A percentile compares a stretch with the other conserved stretches of the same genome.
phyloP scores from a whole-genome alignment of 2,113 vertebrate species.

The Nothobranchius kuhntae region DNA sequence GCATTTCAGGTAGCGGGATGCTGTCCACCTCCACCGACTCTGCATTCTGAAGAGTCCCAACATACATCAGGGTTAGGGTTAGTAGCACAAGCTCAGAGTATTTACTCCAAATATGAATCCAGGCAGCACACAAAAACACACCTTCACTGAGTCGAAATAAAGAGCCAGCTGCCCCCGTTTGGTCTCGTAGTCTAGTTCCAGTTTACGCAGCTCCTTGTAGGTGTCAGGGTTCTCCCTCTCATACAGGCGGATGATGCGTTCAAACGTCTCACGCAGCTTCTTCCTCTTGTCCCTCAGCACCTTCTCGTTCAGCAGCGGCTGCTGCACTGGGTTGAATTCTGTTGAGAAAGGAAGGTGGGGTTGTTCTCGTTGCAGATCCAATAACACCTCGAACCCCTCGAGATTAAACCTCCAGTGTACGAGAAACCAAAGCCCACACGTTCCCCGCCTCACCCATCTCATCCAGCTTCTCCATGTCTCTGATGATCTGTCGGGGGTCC shows the following conservation, averaged over 20 bases:
- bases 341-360: not conserved
- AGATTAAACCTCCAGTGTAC: not conserved
- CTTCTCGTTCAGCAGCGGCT: constrained; percentile 95
- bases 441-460: constrained; percentile 89
- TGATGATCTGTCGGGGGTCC: constrained; percentile 98
- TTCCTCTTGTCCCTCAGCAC: constrained; percentile 97
- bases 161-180: constrained; percentile 95
- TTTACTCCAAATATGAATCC: not conserved
- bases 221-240: constrained; percentile 97
- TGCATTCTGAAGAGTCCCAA: constrained; percentile 84
- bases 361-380: not conserved
- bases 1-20: constrained; percentile 97
- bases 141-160: constrained; percentile 98
- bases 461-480: constrained; percentile 99
- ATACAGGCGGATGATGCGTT: constrained; percentile 92
- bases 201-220: constrained; percentile 92
- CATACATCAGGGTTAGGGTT: no score
- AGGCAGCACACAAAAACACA: constrained; percentile 47
- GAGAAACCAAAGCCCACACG: not conserved
- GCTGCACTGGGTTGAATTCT: constrained; percentile 98
- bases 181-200: constrained; percentile 95
- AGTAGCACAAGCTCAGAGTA: not conserved
- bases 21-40: constrained; percentile 98
- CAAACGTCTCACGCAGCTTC: constrained; percentile 96
- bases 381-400: no score